phyloP scores from a whole-genome alignment of 1,140 invertebrate genomes.

The Ruditapes philippinarum region DNA sequence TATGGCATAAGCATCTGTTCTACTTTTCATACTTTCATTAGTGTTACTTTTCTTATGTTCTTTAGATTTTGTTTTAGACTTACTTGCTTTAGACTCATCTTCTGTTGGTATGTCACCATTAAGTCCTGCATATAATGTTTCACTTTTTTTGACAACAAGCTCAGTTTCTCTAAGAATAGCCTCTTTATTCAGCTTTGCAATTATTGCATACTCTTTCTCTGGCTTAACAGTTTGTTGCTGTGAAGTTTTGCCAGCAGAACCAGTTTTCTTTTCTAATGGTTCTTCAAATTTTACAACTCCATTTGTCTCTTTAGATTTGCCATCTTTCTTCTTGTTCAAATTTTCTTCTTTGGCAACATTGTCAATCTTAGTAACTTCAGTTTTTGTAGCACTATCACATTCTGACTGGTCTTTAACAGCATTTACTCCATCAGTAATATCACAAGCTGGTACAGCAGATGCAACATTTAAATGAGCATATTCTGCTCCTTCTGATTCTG shows the following conservation, averaged over 20 bases:
- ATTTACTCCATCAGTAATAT: not conserved
- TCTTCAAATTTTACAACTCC: not conserved
- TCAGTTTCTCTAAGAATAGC: conserved; percentile 62
- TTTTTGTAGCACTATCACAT: not conserved
- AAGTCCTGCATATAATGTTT: not conserved
- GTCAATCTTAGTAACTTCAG: not conserved
- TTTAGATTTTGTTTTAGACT: not conserved
- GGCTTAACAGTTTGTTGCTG: not conserved
- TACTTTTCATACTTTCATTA: not conserved
- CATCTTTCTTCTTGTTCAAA: not conserved
- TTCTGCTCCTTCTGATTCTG: not conserved
- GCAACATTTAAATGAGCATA: not conserved
- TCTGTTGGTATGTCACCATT: not conserved
- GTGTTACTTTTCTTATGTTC: not conserved
- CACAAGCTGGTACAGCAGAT: not conserved
- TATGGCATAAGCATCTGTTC: conserved; percentile 49
- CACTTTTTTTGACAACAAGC: conserved; percentile 51
- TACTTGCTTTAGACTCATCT: not conserved
- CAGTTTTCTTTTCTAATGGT: not conserved
- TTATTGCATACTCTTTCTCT: conserved; percentile 60
- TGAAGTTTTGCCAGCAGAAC: not conserved
- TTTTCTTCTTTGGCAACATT: not conserved
- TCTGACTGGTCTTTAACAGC: not conserved
- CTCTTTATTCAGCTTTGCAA: conserved; percentile 58
- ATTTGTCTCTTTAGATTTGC: not conserved